Evolutionary conservation across 2,888 invertebrate genomes (phyloP).

Genomic region (Luperina nickerlii): DNA sequence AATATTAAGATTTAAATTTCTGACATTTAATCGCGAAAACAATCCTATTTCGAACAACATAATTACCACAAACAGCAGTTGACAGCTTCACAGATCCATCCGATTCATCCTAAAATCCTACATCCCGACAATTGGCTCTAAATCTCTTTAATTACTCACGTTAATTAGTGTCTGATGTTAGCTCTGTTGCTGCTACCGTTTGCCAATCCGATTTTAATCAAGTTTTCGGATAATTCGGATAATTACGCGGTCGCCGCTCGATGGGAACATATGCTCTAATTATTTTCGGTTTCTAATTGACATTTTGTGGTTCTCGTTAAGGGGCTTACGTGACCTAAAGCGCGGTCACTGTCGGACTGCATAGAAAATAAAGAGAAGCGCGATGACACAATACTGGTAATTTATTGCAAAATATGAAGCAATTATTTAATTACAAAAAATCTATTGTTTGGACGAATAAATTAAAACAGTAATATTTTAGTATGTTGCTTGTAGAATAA

Average conservation of each 20-base stretch:
- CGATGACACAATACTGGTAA: too few species aligned
- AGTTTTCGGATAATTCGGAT: slow-evolving; percentile 54
- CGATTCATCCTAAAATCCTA: slow-evolving; percentile 10
- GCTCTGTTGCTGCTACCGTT: slow-evolving; percentile 26
- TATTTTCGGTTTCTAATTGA: slow-evolving; percentile 40
- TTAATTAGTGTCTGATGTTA: slow-evolving; percentile 55
- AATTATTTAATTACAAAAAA: too few species aligned
- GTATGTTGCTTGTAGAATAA: too few species aligned
- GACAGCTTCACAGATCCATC: background rate
- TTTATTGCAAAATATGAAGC: too few species aligned
- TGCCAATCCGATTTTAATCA: slow-evolving; percentile 59
- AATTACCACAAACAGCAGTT: slow-evolving; percentile 5
- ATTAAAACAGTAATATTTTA: too few species aligned
- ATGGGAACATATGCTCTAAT: slow-evolving; percentile 24
- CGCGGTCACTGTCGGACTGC: too few species aligned
- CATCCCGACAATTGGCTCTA: slow-evolving; percentile 39
- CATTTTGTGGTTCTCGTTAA: slow-evolving; percentile 5
- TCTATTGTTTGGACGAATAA: too few species aligned
- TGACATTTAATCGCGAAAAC: background rate
- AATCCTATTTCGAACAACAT: background rate
- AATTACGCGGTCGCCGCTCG: slow-evolving; percentile 29
- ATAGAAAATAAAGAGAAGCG: too few species aligned
- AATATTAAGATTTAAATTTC: background rate
- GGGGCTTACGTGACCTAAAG: too few species aligned
- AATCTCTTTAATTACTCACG: slow-evolving; percentile 54